Conservation (phyloP, 2,888 invertebrate species). For the Cephus nigrinus region DNA sequence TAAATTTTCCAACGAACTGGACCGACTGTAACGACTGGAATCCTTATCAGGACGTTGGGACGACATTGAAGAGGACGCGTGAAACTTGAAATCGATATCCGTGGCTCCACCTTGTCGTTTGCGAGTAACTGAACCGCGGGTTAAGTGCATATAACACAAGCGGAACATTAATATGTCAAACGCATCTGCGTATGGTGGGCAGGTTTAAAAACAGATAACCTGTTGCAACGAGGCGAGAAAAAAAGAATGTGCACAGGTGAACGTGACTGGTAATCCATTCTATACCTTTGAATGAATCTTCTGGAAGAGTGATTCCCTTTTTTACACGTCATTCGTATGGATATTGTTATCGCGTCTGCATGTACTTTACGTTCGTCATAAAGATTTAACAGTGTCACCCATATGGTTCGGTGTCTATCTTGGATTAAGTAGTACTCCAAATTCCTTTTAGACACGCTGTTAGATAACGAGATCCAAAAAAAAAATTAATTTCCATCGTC, state of each 20-base stretch:
- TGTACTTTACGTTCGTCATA: background rate
- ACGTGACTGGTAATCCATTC: background rate
- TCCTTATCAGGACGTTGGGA: background rate
- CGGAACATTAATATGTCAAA: background rate
- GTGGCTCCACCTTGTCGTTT: background rate
- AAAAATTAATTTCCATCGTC: background rate
- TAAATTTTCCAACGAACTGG: background rate
- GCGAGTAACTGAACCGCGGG: background rate
- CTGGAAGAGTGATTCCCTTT: background rate
- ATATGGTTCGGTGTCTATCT: background rate
- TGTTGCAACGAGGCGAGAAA: background rate
- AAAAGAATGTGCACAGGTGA: background rate
- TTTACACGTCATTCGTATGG: background rate
- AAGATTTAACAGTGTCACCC: background rate
- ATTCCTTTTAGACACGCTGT: background rate
- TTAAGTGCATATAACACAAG: background rate
- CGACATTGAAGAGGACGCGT: background rate
- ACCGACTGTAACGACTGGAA: background rate
- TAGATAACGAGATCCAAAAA: background rate
- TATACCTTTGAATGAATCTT: background rate
- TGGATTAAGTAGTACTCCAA: background rate
- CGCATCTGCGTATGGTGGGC: background rate
- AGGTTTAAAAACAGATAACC: background rate
- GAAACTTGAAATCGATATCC: conserved; percentile 1
- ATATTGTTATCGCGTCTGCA: background rate